Evolutionary conservation across 2,888 invertebrate species (phyloP).

Genomic region (Harpagoxenus sublaevis): DNA sequence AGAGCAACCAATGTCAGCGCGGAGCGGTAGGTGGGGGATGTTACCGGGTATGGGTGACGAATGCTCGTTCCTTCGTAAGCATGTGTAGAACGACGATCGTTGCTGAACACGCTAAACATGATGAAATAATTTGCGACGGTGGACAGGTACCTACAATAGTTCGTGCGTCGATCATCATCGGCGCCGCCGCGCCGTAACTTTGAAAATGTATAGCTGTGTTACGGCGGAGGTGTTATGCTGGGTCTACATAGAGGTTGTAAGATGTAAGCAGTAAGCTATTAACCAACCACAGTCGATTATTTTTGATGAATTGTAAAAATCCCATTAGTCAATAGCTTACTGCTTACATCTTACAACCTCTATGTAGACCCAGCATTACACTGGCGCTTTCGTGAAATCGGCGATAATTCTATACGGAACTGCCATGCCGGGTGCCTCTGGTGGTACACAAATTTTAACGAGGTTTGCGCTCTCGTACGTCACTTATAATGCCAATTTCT

Average conservation of each 20-base stretch:
- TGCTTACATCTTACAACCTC: too few relatives aligned
- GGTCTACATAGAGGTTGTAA: too few relatives aligned
- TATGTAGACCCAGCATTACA: too few relatives aligned
- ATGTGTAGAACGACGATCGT: neutral
- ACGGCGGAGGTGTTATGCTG: neutral
- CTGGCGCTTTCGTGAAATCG: neutral
- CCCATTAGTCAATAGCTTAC: too few relatives aligned
- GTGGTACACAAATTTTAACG: neutral
- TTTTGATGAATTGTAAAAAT: too few relatives aligned
- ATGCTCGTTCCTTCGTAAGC: neutral
- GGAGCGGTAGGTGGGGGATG: neutral
- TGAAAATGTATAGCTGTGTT: neutral
- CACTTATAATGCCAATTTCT: too few relatives aligned
- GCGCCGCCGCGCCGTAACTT: neutral
- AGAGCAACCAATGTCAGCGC: slow-evolving; percentile 25
- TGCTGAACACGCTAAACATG: neutral
- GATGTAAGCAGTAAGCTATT: too few relatives aligned
- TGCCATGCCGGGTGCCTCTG: too few relatives aligned
- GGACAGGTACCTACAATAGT: neutral
- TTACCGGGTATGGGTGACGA: neutral
- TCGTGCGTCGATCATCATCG: neutral
- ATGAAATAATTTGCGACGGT: slow-evolving; percentile 9
- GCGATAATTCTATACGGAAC: too few relatives aligned
- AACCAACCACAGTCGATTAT: too few relatives aligned
- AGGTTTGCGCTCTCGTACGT: neutral